Percentiles rank a stretch among this genome's conserved stretches.
These are phyloP conservation scores for Cossypha dichroa DNA, from an alignment of 2,797 vertebrate species.

Conservation along the genomic window DNA sequence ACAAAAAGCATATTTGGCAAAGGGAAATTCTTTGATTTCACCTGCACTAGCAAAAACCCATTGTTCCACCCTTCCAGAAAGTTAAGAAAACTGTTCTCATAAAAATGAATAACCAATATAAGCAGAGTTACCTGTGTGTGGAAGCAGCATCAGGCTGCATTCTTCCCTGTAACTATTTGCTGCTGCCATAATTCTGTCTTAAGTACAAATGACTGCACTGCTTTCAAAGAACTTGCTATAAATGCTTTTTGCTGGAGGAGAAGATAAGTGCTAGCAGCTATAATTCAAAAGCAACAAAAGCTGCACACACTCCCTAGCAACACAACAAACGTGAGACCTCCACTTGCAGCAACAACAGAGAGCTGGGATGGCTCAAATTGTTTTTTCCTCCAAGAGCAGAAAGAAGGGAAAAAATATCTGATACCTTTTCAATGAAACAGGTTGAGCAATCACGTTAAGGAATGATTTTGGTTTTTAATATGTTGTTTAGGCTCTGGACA, in stretches of 20 bases:
- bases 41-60: not conserved
- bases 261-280: slow-evolving; percentile 33
- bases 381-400: not conserved
- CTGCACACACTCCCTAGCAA: slow-evolving; percentile 21
- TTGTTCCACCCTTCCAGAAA: not conserved
- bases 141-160: not conserved
- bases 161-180: not conserved
- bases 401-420: not conserved
- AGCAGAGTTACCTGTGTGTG: not conserved
- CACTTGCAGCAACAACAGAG: not conserved
- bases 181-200: slow-evolving; percentile 37
- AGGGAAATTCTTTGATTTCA: not conserved
- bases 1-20: not conserved
- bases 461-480: not conserved
- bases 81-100: not conserved
- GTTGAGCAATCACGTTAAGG: not conserved
- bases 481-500: not conserved
- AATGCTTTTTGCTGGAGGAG: slow-evolving; percentile 28
- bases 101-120: not conserved
- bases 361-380: not conserved
- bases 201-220: slow-evolving; percentile 32
- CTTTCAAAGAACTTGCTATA: slow-evolving; percentile 44
- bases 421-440: not conserved
- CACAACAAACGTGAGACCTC: not conserved
- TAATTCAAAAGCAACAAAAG: slow-evolving; percentile 42